These are phyloP conservation scores for Percopsis omiscomaycus DNA, from an alignment of 2,797 vertebrate genomes.

Conservation along the genomic window DNA sequence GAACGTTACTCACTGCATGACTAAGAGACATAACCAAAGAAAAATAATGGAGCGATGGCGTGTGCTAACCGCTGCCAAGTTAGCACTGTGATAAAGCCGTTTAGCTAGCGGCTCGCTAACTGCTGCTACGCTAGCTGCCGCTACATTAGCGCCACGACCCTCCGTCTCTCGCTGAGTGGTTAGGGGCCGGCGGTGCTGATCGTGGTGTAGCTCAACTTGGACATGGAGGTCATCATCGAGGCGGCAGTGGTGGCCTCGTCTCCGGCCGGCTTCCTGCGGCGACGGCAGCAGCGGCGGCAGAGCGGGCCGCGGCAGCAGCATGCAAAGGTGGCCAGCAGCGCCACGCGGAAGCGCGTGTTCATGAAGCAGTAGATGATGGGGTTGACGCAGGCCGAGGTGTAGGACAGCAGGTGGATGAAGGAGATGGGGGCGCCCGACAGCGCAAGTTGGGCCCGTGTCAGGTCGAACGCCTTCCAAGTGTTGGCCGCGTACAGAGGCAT, in stretches of 20 bases:
- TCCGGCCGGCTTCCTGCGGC: constrained; percentile 43
- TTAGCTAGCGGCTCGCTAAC: no score
- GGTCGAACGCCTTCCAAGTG: constrained; percentile 90
- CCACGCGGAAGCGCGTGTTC: constrained; percentile 92
- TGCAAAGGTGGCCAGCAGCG: constrained; percentile 81
- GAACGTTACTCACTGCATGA: no score
- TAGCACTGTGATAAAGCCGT: no score
- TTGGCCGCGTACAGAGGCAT: constrained; percentile 89
- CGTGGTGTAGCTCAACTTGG: constrained; percentile 91
- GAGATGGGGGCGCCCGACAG: constrained; percentile 90
- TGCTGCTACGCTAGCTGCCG: no score
- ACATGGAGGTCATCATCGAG: constrained; percentile 79
- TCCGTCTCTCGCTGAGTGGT: background rate
- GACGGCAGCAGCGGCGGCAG: constrained; percentile 52
- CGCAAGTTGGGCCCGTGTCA: constrained; percentile 67
- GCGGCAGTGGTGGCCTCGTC: constrained; percentile 58
- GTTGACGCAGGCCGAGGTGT: constrained; percentile 88
- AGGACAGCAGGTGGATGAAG: constrained; percentile 93
- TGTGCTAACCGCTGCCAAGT: no score
- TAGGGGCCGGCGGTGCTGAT: constrained; percentile 85
- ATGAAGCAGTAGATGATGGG: constrained; percentile 97
- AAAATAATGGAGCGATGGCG: no score
- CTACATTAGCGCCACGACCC: no score
- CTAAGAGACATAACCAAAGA: no score
- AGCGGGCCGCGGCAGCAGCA: constrained; percentile 69